Conservation (phyloP, 1,140 invertebrate genomes). For the Drosophila yakuba region DNA sequence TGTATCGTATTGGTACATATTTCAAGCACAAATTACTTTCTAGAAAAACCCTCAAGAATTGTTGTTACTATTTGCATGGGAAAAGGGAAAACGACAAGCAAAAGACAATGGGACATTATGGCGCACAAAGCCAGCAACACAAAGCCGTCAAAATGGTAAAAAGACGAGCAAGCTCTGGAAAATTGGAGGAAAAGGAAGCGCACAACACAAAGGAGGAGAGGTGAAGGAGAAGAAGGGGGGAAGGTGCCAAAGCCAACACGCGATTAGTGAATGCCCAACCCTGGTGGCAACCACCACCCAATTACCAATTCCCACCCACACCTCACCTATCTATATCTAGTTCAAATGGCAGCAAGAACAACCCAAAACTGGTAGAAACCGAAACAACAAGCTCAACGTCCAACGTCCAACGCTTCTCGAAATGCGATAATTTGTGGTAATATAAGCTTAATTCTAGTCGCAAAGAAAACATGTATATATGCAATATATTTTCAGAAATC, state of each 20-base stretch:
- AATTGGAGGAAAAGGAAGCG: constrained; percentile 15
- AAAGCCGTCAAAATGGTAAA: constrained; percentile 12
- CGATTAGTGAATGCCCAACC: constrained; percentile 36
- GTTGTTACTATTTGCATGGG: neutral
- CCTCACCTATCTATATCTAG: constrained; percentile 49
- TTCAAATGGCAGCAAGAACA: constrained; percentile 49
- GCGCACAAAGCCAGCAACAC: constrained; percentile 15
- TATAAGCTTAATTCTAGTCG: constrained; percentile 21
- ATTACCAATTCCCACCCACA: constrained; percentile 9
- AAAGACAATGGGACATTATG: constrained; percentile 14
- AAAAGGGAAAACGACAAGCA: constrained; percentile 26
- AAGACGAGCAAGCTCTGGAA: constrained; percentile 14
- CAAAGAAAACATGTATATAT: constrained; percentile 6
- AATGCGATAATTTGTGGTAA: constrained; percentile 57
- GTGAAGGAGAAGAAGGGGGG: neutral
- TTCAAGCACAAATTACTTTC: no score
- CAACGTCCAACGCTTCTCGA: constrained; percentile 54
- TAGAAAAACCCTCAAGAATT: no score
- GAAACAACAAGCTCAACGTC: constrained; percentile 11
- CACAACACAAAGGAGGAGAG: constrained; percentile 4
- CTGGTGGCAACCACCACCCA: constrained; percentile 11
- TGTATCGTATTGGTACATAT: no score
- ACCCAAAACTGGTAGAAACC: constrained; percentile 26
- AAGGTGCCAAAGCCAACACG: constrained; percentile 33
- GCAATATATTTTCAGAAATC: neutral